Evolutionary conservation across 2,797 vertebrate genomes (phyloP), one percentile per base, ranked within the genome.

Genomic region (Manis crassicaudata): DNA sequence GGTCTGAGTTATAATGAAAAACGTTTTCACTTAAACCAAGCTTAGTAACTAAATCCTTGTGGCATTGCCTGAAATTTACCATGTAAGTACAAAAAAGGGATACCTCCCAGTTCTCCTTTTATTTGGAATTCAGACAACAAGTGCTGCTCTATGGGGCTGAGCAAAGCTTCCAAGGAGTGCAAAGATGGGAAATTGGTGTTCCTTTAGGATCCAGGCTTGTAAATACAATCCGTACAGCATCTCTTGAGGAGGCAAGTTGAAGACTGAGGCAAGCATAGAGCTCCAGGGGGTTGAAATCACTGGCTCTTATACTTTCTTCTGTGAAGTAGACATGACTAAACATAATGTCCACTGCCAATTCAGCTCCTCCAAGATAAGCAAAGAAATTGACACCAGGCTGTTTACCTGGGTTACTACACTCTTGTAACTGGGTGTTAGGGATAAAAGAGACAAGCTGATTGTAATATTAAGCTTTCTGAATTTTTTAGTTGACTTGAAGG

Each of bases 41-140:
- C 79, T 90, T 85, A 88, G 58, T 80, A 90, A 80, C 54, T 46
- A 21, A 97, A 70, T 94, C 23, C 63, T 85, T 85, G 63, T 82
- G 62, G 16, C 62, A 35, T 58, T 95, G 73, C 25, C 68, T 90
- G 46, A 90, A 85, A 81, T 88, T 40, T 86, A 52, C 29, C 21
- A 84, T 58, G 9, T 37, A 90, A 94, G 37, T 83, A 54, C 23
- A 35, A 88, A 91, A 68, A 54, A 86, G 86, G 91, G 56, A 73
- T 63, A 68, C 11, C 52, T 76, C 43, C 27, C 60, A 21, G 27
- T 60, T 85, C 94, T 77, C 18, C 20, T 43, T 70, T 52, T 73
- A 52, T 92, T 93, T 90, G 62, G 7, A 72, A 81, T 85, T 75
- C 90, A 79, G 67, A 92, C 65, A 65, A 72, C 17, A 65, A 84